phyloP scores from a whole-genome alignment of 2,797 vertebrate species.

The Pyrrhura leucotis region DNA sequence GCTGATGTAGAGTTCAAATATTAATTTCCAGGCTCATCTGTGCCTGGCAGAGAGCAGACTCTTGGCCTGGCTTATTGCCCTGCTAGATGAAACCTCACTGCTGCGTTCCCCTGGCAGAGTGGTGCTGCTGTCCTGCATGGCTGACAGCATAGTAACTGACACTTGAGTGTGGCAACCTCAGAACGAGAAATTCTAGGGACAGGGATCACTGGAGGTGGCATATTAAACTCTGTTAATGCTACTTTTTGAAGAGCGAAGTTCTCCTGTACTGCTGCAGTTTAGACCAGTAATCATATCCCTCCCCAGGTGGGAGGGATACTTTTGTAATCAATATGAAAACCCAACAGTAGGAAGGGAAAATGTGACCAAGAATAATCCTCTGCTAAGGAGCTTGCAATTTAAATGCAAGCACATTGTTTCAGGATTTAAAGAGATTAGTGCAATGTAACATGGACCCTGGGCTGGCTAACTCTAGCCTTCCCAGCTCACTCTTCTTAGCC shows the following conservation, averaged over 20 bases:
- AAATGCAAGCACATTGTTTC: slow-evolving; percentile 33
- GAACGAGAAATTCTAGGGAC: fast-evolving
- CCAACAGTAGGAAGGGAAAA: not conserved
- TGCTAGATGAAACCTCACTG: not conserved
- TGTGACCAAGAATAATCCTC: slow-evolving; percentile 14
- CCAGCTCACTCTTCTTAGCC: not conserved
- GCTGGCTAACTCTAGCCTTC: not conserved
- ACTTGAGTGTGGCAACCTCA: fast-evolving
- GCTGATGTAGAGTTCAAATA: not conserved
- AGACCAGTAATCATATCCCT: not conserved
- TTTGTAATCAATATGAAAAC: not conserved
- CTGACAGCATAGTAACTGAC: not conserved
- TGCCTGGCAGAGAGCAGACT: not conserved
- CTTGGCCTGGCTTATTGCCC: not conserved
- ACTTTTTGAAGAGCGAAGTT: not conserved
- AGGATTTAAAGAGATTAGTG: slow-evolving; percentile 2
- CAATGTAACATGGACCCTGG: not conserved
- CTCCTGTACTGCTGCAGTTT: not conserved
- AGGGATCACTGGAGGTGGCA: not conserved
- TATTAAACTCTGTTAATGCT: not conserved
- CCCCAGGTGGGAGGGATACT: not conserved
- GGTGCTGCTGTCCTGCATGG: not conserved
- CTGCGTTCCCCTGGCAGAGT: not conserved
- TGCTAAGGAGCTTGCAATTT: slow-evolving; percentile 28
- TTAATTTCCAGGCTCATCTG: not conserved